Base-by-base conservation (phyloP, 1,140 invertebrate genomes). In the Ips nitidus region DNA sequence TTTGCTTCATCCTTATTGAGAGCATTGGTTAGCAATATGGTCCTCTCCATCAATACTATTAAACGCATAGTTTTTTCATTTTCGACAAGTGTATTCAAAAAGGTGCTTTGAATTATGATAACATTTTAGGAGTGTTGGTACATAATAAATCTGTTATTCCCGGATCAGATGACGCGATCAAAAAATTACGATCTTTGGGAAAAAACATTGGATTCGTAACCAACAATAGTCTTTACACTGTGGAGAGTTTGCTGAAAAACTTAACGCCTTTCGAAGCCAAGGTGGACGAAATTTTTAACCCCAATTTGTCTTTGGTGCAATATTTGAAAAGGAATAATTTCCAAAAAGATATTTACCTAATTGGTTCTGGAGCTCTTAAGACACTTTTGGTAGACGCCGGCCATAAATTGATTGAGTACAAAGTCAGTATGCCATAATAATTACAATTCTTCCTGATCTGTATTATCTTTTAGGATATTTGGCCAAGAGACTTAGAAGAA, bases 141-240 rank as follows among this genome's bases (percentile, higher is more conserved):
- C 1, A 39, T 8, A 37, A 41, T 47, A 58, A n/a, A 52, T 3
- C n/a, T 2, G 7, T 41, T 2, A 37, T 70, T 42, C 68, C 68
- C 36, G 68, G 60, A 40, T 43, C 68, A 38, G 47, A 43, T 2
- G 52, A 55, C 6, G 8, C 52, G 5, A 52, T 70, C 4, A 3
- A 22, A 1, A 70, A 70, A 40, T 50, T 70, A 6, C 8, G 68
- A 39, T 4, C 45, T 4, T 38, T 70, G n/a, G 52, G 52, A 5
- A 70, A 70, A 52, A 41, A 63, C 40, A 64, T 70, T 42, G 61
- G 52, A 38, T 63, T 70, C 52, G 60, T 64, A 5, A 63, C 60
- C 36, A 70, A 70, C 41, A 64, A 70, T 38, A 43, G 52, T n/a
- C 0, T 64, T 6, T 56, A 47, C n/a, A 3, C 45, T 36, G 2